Percentiles rank a stretch among this genome's conserved stretches.
phyloP scores from a whole-genome alignment of 2,113 vertebrate species.

The Anguilla japonica region DNA sequence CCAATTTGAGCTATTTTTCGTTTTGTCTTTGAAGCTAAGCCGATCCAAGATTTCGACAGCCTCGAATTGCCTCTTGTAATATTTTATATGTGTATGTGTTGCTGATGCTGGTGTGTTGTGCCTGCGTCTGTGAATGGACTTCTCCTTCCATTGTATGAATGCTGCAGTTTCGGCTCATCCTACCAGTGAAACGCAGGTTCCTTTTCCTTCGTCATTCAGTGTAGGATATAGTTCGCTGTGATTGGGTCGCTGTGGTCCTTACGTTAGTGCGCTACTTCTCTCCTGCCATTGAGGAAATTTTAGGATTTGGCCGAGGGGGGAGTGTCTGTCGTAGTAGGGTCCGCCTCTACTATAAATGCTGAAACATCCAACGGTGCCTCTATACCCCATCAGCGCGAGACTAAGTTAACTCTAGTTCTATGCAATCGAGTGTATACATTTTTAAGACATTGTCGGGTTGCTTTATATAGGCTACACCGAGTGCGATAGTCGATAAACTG shows the following conservation, averaged over 20 bases:
- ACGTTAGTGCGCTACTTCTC: neutral
- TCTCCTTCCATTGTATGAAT: neutral
- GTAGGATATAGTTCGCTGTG: slow-evolving; percentile 39
- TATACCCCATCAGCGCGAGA: neutral
- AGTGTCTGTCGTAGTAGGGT: slow-evolving; percentile 43
- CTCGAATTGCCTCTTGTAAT: neutral
- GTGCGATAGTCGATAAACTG: neutral
- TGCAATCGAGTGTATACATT: neutral
- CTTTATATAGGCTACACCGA: neutral
- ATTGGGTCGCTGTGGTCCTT: slow-evolving; percentile 54
- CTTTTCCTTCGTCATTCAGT: slow-evolving; percentile 57
- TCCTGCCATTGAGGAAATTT: slow-evolving; percentile 64
- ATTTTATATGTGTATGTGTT: neutral
- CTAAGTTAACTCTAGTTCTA: neutral
- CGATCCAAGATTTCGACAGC: neutral
- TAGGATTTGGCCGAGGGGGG: slow-evolving; percentile 19
- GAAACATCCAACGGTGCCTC: slow-evolving; percentile 38
- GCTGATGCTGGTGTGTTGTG: neutral
- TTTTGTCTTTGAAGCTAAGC: neutral
- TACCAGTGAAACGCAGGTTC: slow-evolving; percentile 49
- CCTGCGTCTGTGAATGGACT: slow-evolving; percentile 1
- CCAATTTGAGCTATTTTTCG: too few relatives aligned
- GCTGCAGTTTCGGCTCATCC: slow-evolving; percentile 11
- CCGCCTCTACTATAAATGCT: slow-evolving; percentile 64
- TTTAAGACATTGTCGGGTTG: slow-evolving; percentile 30